Percentiles rank a stretch among this genome's conserved stretches.
Evolutionary conservation across 2,113 vertebrate genomes (phyloP).

Genomic region (Clarias magur): DNA sequence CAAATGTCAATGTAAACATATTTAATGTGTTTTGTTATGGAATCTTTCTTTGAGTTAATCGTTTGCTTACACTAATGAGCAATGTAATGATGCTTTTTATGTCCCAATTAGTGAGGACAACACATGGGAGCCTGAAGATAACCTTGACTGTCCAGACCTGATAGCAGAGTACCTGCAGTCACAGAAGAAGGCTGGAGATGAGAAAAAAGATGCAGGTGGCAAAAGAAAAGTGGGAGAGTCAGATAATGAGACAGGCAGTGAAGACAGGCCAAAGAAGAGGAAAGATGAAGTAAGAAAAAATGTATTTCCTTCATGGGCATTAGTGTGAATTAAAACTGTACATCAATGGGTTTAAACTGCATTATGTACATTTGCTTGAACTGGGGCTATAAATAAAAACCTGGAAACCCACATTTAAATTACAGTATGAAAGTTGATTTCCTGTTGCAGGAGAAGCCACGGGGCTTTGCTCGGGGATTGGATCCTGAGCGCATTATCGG

Average conservation of each 20-base stretch:
- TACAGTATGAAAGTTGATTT: conserved; percentile 58
- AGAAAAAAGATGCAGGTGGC: conserved; percentile 80
- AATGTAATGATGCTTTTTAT: not conserved
- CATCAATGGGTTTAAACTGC: not conserved
- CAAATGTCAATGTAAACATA: not conserved
- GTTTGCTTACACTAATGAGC: not conserved
- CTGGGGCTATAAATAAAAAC: not conserved
- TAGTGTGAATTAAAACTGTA: not conserved
- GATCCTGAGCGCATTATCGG: conserved; percentile 95
- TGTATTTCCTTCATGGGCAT: not conserved
- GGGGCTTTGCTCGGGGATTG: conserved; percentile 91
- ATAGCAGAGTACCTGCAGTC: conserved; percentile 93
- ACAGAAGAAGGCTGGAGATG: conserved; percentile 82
- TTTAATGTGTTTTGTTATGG: not conserved
- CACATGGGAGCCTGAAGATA: conserved; percentile 97
- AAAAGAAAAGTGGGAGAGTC: conserved; percentile 87
- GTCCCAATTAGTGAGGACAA: conserved; percentile 84
- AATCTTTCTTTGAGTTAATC: not conserved
- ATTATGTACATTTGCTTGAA: not conserved
- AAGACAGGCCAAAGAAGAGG: conserved; percentile 93
- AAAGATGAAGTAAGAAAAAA: conserved; percentile 86
- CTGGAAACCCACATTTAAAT: not conserved
- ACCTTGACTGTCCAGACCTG: conserved; percentile 95
- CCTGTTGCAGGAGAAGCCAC: conserved; percentile 79
- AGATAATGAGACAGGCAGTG: conserved; percentile 75